Conservation (phyloP, 2,888 invertebrate species). For the Horisme vitalbata region DNA sequence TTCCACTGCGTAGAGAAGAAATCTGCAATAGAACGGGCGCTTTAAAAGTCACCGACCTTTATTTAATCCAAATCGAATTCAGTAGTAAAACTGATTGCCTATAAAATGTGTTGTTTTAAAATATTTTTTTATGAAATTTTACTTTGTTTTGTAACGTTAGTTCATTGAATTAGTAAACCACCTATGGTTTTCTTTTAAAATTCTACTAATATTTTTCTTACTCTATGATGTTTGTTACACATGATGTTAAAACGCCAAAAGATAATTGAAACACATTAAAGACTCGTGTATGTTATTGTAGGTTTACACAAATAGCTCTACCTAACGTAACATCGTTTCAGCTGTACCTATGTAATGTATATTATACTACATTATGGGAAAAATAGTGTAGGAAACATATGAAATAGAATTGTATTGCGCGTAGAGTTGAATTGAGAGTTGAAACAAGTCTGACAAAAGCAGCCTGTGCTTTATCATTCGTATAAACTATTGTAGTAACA, state of each 20-base stretch:
- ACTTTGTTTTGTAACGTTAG: too few relatives aligned
- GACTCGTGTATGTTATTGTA: slow-evolving; percentile 23
- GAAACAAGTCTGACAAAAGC: slow-evolving; percentile 55
- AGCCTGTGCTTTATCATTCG: slow-evolving; percentile 67
- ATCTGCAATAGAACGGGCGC: slow-evolving; percentile 5
- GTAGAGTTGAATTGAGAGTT: slow-evolving; percentile 48
- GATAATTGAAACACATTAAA: slow-evolving; percentile 25
- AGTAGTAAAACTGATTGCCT: slow-evolving; percentile 36
- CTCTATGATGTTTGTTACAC: slow-evolving; percentile 11
- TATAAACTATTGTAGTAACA: slow-evolving; percentile 52
- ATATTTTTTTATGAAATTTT: slow-evolving; percentile 13
- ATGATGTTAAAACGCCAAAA: slow-evolving; percentile 16
- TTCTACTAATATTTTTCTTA: background rate
- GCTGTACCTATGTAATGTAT: slow-evolving; percentile 4
- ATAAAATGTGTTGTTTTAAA: slow-evolving; percentile 19
- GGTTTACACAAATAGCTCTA: slow-evolving; percentile 25
- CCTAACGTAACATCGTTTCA: slow-evolving; percentile 21
- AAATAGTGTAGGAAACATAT: slow-evolving; percentile 38
- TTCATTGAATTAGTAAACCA: too few relatives aligned
- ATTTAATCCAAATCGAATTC: slow-evolving; percentile 32
- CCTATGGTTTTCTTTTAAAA: background rate
- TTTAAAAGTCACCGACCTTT: slow-evolving; percentile 36
- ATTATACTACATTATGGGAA: background rate
- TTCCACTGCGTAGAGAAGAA: background rate
- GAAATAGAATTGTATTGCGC: slow-evolving; percentile 42